phyloP scores from a whole-genome alignment of 2,113 vertebrate species.

The Crotalus viridis region DNA sequence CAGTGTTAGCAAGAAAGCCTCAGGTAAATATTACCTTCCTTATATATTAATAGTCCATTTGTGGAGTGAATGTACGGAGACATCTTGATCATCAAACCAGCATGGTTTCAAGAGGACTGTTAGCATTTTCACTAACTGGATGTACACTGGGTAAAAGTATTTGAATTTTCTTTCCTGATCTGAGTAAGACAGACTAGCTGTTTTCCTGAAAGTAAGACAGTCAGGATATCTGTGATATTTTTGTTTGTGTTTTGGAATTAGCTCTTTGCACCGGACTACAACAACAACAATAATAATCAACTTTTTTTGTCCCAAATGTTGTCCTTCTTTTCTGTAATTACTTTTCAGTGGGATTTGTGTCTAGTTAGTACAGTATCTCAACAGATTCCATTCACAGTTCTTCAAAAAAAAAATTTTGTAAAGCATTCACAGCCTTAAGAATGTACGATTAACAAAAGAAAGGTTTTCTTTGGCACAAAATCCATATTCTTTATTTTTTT shows the following conservation, averaged over 20 bases:
- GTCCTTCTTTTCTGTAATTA: not conserved
- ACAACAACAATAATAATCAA: not conserved
- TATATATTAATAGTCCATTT: not conserved
- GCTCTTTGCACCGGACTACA: no score
- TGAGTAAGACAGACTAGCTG: not conserved
- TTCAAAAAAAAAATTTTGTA: not conserved
- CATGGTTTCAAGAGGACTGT: not conserved
- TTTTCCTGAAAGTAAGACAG: not conserved
- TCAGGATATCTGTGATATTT: not conserved
- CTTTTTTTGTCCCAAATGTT: not conserved
- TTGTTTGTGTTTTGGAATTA: not conserved
- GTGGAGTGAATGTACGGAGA: not conserved
- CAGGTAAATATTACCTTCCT: not conserved
- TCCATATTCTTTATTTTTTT: conserved; percentile 12
- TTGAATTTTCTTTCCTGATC: not conserved
- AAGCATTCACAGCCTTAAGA: not conserved
- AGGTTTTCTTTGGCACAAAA: conserved; percentile 18
- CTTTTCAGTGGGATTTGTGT: not conserved
- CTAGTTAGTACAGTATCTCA: not conserved
- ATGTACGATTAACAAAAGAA: not conserved
- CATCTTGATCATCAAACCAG: not conserved
- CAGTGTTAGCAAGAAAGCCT: not conserved
- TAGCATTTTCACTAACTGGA: not conserved
- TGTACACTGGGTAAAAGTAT: not conserved
- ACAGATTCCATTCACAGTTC: not conserved